Conservation (phyloP, 2,797 vertebrate species). For the Channa striata region DNA sequence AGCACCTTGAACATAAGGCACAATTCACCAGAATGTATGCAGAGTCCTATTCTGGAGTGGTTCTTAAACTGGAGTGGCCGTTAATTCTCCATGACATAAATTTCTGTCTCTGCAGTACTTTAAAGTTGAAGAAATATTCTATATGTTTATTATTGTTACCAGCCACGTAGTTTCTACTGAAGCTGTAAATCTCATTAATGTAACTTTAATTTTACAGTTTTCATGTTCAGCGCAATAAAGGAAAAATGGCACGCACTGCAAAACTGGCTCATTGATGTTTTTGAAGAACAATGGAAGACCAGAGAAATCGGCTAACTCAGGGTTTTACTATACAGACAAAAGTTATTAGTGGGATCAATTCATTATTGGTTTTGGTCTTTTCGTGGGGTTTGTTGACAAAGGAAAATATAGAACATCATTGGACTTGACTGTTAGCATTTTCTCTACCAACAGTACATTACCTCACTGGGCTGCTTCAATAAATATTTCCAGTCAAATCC, state of each 20-base stretch:
- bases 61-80: constrained; percentile 61
- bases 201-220: background rate
- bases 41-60: constrained; percentile 46
- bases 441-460: background rate
- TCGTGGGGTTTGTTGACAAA: background rate
- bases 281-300: background rate
- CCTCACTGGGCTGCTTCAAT: background rate
- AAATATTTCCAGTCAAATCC: background rate
- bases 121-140: background rate
- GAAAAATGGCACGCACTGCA: background rate
- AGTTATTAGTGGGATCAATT: background rate
- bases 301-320: background rate
- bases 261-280: constrained; percentile 1
- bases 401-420: background rate
- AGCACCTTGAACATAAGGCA: constrained; percentile 26
- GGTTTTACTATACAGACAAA: background rate
- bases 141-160: background rate
- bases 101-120: constrained; percentile 8
- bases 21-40: constrained; percentile 62
- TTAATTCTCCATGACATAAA: constrained; percentile 18
- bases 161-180: background rate
- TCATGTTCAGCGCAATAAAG: background rate
- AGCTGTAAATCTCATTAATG: background rate
- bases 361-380: background rate
- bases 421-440: constrained; percentile 1